Percentiles rank a stretch among this genome's conserved stretches.
Conservation (phyloP, 2,797 vertebrate genomes). For the Nyctibius grandis region DNA sequence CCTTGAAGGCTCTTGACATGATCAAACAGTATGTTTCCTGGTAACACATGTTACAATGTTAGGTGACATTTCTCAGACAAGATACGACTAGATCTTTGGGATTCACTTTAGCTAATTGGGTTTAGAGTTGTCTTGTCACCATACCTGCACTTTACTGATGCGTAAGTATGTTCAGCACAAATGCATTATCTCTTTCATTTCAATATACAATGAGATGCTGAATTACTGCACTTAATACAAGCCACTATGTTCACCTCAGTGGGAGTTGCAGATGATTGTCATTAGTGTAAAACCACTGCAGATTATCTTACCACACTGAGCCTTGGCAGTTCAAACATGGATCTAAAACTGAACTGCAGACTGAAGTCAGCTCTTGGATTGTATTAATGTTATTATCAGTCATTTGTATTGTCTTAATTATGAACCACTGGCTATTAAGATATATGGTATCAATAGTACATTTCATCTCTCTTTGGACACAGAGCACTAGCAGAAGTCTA, state of each 20-base stretch:
- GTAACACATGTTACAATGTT: neutral
- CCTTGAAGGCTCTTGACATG: neutral
- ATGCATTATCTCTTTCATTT: neutral
- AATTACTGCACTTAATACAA: neutral
- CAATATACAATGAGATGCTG: neutral
- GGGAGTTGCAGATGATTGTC: neutral
- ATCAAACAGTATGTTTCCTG: neutral
- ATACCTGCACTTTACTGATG: neutral
- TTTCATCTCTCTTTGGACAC: neutral
- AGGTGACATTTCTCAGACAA: slow-evolving; percentile 20
- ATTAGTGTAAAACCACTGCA: neutral
- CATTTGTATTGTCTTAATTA: neutral
- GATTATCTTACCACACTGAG: neutral
- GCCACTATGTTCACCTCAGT: neutral
- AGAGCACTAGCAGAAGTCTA: neutral
- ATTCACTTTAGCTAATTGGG: neutral
- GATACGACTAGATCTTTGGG: neutral
- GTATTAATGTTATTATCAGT: neutral
- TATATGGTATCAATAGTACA: neutral
- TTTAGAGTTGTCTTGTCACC: slow-evolving; percentile 7
- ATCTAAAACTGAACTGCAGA: neutral
- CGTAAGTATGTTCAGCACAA: neutral
- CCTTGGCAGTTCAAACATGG: neutral
- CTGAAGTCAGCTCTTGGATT: neutral
- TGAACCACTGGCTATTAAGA: neutral